phyloP scores from a whole-genome alignment of 2,888 invertebrate species.

The Pterostichus niger region DNA sequence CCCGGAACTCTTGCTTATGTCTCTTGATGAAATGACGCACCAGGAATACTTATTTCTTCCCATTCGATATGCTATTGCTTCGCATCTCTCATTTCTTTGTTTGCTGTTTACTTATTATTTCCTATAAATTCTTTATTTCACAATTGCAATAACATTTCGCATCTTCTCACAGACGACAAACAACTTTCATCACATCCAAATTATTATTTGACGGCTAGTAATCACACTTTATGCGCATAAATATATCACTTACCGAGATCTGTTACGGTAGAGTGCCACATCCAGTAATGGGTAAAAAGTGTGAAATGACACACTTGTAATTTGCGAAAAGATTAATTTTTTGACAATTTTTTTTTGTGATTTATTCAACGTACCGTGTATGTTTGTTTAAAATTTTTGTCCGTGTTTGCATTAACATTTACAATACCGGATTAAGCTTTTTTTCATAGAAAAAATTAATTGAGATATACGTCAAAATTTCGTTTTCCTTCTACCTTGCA shows the following conservation, averaged over 20 bases:
- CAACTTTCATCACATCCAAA: too few relatives aligned
- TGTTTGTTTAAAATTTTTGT: constrained; percentile 29
- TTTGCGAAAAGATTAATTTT: too few relatives aligned
- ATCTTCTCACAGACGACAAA: too few relatives aligned
- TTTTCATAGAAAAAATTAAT: constrained; percentile 20
- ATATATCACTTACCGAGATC: too few relatives aligned
- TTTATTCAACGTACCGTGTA: background rate
- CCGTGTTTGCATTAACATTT: constrained; percentile 32
- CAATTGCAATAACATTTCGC: too few relatives aligned
- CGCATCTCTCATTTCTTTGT: background rate
- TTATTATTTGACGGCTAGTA: too few relatives aligned
- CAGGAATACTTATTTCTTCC: constrained; percentile 6
- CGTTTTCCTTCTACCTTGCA: background rate
- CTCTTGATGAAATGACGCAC: constrained; percentile 24
- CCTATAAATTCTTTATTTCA: too few relatives aligned
- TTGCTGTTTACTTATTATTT: too few relatives aligned
- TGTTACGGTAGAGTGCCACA: too few relatives aligned
- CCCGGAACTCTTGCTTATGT: constrained; percentile 37
- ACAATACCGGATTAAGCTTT: constrained; percentile 28
- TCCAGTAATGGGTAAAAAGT: too few relatives aligned
- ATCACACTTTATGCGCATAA: too few relatives aligned
- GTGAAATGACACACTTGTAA: background rate
- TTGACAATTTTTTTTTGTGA: constrained; percentile 2
- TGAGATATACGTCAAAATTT: background rate
- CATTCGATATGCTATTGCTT: background rate